Conservation (phyloP, 1,140 invertebrate species). For the Drosophila tsacasi region DNA sequence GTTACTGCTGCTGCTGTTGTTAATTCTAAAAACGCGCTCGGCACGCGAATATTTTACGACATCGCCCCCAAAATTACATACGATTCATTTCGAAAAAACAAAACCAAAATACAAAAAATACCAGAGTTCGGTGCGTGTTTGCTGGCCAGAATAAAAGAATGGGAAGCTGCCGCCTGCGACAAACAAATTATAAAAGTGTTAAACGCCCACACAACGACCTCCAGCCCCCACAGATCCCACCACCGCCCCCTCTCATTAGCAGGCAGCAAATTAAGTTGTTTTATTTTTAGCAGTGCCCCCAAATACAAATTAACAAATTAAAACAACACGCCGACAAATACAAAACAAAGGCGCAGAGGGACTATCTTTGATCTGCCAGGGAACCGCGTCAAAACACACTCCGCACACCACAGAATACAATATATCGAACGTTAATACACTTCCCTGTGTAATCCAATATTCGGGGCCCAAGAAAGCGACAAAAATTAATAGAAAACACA, state of each 20-base stretch:
- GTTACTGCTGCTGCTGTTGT: constrained; percentile 40
- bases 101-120: constrained; percentile 1
- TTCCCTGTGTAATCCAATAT: constrained; percentile 68
- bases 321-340: constrained; percentile 33
- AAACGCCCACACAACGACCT: constrained; percentile 63
- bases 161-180: constrained; percentile 24
- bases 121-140: constrained; percentile 49
- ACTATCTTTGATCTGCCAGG: constrained; percentile 70
- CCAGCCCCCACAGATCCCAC: constrained; percentile 9
- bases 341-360: constrained; percentile 27
- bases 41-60: constrained; percentile 82
- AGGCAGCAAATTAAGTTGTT: constrained; percentile 81
- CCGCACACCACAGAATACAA: neutral
- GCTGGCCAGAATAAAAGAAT: constrained; percentile 53
- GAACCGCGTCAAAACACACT: constrained; percentile 71
- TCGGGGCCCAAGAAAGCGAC: constrained; percentile 49
- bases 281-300: constrained; percentile 61
- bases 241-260: constrained; percentile 60
- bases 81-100: constrained; percentile 25
- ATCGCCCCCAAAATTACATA: constrained; percentile 73
- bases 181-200: constrained; percentile 76
- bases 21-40: constrained; percentile 62
- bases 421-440: constrained; percentile 58
- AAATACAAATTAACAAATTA: constrained; percentile 79
- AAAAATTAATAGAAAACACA: constrained; percentile 80